phyloP scores from a whole-genome alignment of 2,888 invertebrate species.

The Tachina lurida region DNA sequence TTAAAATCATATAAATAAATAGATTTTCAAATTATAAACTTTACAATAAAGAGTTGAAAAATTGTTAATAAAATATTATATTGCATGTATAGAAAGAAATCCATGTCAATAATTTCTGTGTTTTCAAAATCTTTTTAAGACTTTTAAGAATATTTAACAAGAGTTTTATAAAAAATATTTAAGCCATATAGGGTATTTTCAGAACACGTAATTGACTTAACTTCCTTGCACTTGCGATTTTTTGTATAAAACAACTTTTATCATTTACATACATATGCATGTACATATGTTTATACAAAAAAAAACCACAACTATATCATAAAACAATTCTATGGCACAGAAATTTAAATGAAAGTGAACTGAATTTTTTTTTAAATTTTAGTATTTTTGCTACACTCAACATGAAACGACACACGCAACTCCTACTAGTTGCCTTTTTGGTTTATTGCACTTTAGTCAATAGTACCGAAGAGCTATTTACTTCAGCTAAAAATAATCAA shows the following conservation, averaged over 20 bases:
- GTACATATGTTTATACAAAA: neutral
- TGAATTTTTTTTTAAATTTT: slow-evolving; percentile 40
- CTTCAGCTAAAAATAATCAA: slow-evolving; percentile 48
- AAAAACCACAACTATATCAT: slow-evolving; percentile 33
- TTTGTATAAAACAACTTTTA: slow-evolving; percentile 19
- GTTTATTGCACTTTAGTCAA: slow-evolving; percentile 20
- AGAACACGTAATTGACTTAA: neutral
- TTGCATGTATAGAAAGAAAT: too few species aligned
- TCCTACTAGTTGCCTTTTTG: slow-evolving; percentile 31
- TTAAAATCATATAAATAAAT: too few species aligned
- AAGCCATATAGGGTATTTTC: slow-evolving; percentile 2
- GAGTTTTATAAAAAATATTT: too few species aligned
- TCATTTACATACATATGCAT: slow-evolving; percentile 7
- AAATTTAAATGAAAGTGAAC: slow-evolving; percentile 38
- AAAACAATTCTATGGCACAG: slow-evolving; percentile 11
- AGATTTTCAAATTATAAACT: too few species aligned
- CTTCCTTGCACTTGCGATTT: slow-evolving; percentile 16
- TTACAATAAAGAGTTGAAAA: too few species aligned
- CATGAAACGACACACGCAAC: slow-evolving; percentile 45
- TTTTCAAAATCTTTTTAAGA: too few species aligned
- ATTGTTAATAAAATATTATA: too few species aligned
- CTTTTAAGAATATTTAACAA: too few species aligned
- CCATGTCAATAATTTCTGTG: too few species aligned
- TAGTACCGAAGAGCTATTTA: slow-evolving; percentile 31
- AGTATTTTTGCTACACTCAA: slow-evolving; percentile 48